Base-by-base conservation (phyloP, 2,113 vertebrate species). In the Gasterosteus aculeatus region DNA sequence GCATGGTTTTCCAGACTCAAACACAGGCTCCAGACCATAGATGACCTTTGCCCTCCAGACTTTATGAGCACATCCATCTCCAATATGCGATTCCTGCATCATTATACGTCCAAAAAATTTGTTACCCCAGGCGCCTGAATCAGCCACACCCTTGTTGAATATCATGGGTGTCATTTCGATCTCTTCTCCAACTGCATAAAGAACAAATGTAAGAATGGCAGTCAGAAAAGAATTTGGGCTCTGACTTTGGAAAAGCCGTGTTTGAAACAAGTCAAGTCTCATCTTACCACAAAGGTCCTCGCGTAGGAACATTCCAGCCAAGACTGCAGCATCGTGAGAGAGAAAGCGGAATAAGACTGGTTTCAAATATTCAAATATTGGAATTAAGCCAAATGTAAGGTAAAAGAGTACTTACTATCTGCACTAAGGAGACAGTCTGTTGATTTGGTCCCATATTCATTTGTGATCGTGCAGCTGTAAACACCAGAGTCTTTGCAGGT, bases 91-190 rank as follows among this genome's bases (percentile, higher is more conserved):
- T 66, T 98, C 96, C 84, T 95, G 94, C 0, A 95, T 95, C 92
- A 96, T 95, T 82, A 97, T 93, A 0, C 98, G 95, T 49, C 98
- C 98, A 19, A 99, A 99, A 60, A 99, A 95, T 83, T 97, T 99
- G 80, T 96, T 96, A 11, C 95, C 97, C 98, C 96, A 98, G 87
- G 93, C 90, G 18, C 97, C 95, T 0, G 95, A 92, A 2, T 99
- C 97, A 1, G 95, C 97, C 81, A 99, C 90, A 26, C 98, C 97
- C 93, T 97, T 99, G 12, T 84, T 97, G 44, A 99, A 98, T 77
- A 98, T 93, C 93, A 99, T 93, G 26, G 97, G 97, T 0, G 95
- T 98, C 97, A 99, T 97, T 94, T 99, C 98, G 0, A 99, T 98
- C 92, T 99, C 98, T 87, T 99, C 98, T 83, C 98, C 98, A 80